Conservation (phyloP, 2,113 vertebrate species). For the Lipophrys pholis region DNA sequence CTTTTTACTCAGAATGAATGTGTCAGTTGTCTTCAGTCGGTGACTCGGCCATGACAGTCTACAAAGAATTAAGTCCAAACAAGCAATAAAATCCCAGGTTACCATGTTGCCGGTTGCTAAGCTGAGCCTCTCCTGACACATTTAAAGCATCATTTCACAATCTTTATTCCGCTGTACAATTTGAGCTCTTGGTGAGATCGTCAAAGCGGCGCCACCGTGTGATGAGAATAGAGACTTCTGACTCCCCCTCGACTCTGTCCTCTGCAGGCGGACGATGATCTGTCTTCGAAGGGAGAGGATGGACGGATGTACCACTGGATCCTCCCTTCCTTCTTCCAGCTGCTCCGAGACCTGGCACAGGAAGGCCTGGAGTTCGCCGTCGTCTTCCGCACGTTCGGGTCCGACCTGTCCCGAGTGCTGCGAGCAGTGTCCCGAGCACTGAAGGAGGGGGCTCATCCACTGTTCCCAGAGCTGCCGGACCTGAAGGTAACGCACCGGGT, state of each 20-base stretch:
- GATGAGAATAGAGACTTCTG: background rate
- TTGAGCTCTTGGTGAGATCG: too few species aligned
- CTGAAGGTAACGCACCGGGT: slow-evolving; percentile 70
- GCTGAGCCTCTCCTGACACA: too few species aligned
- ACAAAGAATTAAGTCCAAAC: too few species aligned
- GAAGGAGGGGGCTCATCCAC: slow-evolving; percentile 84
- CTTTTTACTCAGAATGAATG: too few species aligned
- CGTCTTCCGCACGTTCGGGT: slow-evolving; percentile 89
- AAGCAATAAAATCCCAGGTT: too few species aligned
- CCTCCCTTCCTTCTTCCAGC: slow-evolving; percentile 90
- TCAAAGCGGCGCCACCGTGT: too few species aligned
- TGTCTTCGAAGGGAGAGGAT: slow-evolving; percentile 81
- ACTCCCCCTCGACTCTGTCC: background rate
- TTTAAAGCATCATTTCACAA: too few species aligned
- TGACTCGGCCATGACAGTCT: too few species aligned
- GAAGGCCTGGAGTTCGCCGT: slow-evolving; percentile 83
- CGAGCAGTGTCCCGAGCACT: slow-evolving; percentile 76
- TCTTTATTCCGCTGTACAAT: too few species aligned
- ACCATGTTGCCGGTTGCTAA: too few species aligned
- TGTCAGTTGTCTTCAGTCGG: too few species aligned
- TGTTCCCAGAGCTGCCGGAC: slow-evolving; percentile 84
- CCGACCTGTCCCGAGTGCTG: slow-evolving; percentile 84
- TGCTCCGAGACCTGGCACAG: slow-evolving; percentile 82
- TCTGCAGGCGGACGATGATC: slow-evolving; percentile 70
- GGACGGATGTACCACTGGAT: slow-evolving; percentile 87